Evolutionary conservation across 2,888 invertebrate genomes (phyloP), one percentile per base, ranked within the genome.

Genomic region (Drosophila kambysellisi): DNA sequence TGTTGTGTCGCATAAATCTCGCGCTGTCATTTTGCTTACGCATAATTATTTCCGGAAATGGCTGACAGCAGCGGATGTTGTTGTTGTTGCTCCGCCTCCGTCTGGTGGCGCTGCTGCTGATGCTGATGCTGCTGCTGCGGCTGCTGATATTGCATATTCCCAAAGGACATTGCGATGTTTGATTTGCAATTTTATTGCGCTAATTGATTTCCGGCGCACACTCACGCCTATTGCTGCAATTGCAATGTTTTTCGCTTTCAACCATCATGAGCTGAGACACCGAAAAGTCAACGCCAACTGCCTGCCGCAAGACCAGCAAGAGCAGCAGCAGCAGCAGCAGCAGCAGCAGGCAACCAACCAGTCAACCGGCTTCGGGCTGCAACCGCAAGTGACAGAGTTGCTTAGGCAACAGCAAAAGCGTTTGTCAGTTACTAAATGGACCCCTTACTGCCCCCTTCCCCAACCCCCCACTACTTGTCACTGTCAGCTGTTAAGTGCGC

Each of bases 321-420:
- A 39, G 17, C 20, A 46, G 20, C 20, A 20, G 17, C 17, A 41
- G 4, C 46, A 39, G 17, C 39, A 41, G 41, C 48, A 51, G 52
- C 37, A 41, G 57, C 70, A 57, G 30, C 33, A 57, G 20, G 29
- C 57, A 46, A 43, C 67, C 53, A 56, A 9, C 39, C 30, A 50
- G 54, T 41, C 56, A 41, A 56, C 56, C 9, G 39, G 59, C 60
- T 56, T 20, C 17, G 32, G 56, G 41, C 61, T 66, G 54, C 75
- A 85, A 83, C 87, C 87, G 82, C 87, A 87, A 87, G 72, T 89
- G 84, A 83, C 88, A 83, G 81, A 76, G 89, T 81, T 81, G 82
- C 74, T 79, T 70, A 63, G 90, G 81, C 82, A 74, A 87, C 81
- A 79, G 82, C 66, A 64, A 68, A 69, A 67, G 72, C 70, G 67